Evolutionary conservation across 2,113 vertebrate species (phyloP).

Genomic region (Collichthys lucidus): DNA sequence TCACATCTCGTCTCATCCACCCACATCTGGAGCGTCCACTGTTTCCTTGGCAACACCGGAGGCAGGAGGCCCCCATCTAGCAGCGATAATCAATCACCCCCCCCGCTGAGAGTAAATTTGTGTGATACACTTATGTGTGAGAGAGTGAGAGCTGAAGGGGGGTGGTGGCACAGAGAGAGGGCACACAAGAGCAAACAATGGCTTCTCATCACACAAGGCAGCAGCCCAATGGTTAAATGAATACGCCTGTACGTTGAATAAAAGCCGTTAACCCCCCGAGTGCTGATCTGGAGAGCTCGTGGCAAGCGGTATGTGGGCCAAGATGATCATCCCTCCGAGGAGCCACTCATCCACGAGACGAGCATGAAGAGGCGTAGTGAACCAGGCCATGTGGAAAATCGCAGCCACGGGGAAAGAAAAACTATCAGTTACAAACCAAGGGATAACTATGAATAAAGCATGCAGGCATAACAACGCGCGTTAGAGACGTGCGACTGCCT

Average conservation of each 20-base stretch:
- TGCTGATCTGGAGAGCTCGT: constrained; percentile 53
- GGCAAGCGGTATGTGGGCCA: constrained; percentile 74
- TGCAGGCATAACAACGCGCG: constrained; percentile 40
- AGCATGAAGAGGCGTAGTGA: constrained; percentile 68
- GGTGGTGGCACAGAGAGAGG: constrained; percentile 25
- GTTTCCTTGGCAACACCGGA: constrained; percentile 74
- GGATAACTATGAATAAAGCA: constrained; percentile 72
- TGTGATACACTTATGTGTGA: constrained; percentile 36
- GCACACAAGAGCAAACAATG: constrained; percentile 67
- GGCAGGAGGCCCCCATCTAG: constrained; percentile 61
- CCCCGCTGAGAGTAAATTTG: constrained; percentile 68
- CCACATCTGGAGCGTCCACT: constrained; percentile 70
- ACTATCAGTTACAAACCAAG: constrained; percentile 80
- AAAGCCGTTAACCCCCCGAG: constrained; percentile 71
- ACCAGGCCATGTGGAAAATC: constrained; percentile 83
- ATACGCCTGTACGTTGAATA: constrained; percentile 60
- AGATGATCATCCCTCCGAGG: constrained; percentile 51
- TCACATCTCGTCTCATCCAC: constrained; percentile 34
- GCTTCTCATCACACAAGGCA: constrained; percentile 45
- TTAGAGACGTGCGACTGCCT: constrained; percentile 11
- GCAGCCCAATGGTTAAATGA: constrained; percentile 51
- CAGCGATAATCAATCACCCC: constrained; percentile 76
- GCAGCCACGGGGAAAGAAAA: constrained; percentile 76
- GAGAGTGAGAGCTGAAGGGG: neutral
- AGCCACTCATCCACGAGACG: constrained; percentile 67